Evolutionary conservation across 1,140 invertebrate species (phyloP), one percentile per base, ranked within the genome.

Genomic region (Aphaenogaster rudis): DNA sequence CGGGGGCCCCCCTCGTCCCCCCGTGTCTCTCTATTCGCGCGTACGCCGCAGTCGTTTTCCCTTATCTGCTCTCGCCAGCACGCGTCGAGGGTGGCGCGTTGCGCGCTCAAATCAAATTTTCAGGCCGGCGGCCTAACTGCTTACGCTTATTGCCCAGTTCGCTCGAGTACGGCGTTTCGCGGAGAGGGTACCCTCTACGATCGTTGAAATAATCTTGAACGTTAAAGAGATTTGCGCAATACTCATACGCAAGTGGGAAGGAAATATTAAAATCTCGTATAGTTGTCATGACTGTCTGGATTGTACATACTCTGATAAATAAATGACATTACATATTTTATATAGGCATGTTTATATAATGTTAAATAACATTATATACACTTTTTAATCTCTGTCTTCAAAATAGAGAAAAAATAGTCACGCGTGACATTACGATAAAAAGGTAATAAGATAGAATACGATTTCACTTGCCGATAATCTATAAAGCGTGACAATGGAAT

Each of bases 11-110:
- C 63, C 52, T 59, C 39, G 21, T 3, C 33, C 11, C 64, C 8
- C 48, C 71, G 86, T 67, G 39, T 61, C 76, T 78, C 76, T 78
- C 66, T 71, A 66, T 80, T 88, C 64, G 61, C 66, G 54, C 52
- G 76, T 86, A 84, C 72, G 50, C 63, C 87, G 39, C 57, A 33
- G 54, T 79, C 57, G 57, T 64, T 74, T 74, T 79, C 54, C 81
- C 69, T 77, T 85, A 79, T 74, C 74, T 63, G 21, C 76, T 17
- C 82, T 11, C 21, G 79, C 82, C 67, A 74, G 64, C 36, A 50
- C 48, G 48, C 59, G 84, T 28, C 42, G 42, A n/a, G 81, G 86
- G 63, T 81, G 64, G 76, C 21, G 63, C 45, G 50, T 39, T 67
- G 45, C 61, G 61, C 61, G 77, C 59, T 54, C 48, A 33, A 81